These are phyloP conservation scores for Gnathonemus longibarbis DNA, from an alignment of 2,113 vertebrate genomes.

Conservation along the genomic window DNA sequence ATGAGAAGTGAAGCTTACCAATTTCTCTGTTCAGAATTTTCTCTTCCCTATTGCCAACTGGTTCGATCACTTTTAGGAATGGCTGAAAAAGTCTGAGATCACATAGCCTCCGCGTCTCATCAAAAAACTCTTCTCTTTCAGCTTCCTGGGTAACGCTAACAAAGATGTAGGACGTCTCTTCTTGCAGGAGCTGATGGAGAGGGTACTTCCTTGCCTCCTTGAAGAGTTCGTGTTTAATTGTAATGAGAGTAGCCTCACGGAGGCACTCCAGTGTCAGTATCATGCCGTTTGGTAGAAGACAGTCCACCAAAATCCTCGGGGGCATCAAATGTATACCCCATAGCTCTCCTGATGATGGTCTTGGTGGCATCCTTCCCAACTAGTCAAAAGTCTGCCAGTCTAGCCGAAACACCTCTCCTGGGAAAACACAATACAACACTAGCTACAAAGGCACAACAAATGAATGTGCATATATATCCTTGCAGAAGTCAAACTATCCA, in stretches of 20 bases:
- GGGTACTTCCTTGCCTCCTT: slow-evolving; percentile 93
- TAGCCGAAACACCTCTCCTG: not conserved
- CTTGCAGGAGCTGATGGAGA: slow-evolving; percentile 89
- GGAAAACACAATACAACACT: not conserved
- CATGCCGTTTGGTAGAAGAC: slow-evolving; percentile 94
- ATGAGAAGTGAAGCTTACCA: slow-evolving; percentile 58
- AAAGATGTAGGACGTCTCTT: slow-evolving; percentile 96
- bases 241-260: slow-evolving; percentile 90
- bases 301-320: slow-evolving; percentile 92
- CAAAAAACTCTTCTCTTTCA: slow-evolving; percentile 95
- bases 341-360: slow-evolving; percentile 94
- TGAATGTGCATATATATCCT: not conserved
- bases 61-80: slow-evolving; percentile 95
- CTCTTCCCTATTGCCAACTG: slow-evolving; percentile 94
- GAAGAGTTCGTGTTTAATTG: slow-evolving; percentile 96
- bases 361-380: slow-evolving; percentile 78
- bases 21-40: slow-evolving; percentile 98
- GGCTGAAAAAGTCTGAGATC: slow-evolving; percentile 94
- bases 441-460: not conserved
- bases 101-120: slow-evolving; percentile 90
- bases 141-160: slow-evolving; percentile 98
- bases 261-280: slow-evolving; percentile 96
- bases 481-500: not conserved
- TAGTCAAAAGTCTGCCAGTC: slow-evolving; percentile 8
- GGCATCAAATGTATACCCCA: slow-evolving; percentile 99